Base-by-base conservation (phyloP, 2,888 invertebrate genomes). In the Hydrotaea cyrtoneurina region DNA sequence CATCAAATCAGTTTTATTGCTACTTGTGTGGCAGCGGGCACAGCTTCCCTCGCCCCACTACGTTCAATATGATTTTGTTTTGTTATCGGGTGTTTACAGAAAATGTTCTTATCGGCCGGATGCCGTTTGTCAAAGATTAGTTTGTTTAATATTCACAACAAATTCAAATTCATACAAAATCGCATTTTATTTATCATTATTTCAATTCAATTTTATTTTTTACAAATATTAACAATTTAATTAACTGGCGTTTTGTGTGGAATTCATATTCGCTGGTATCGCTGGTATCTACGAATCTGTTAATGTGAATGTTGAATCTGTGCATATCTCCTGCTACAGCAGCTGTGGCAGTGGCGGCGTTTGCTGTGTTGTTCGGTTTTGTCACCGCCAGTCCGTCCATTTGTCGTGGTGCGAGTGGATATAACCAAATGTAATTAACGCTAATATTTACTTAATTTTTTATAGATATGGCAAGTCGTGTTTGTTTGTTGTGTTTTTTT, bases 141-240 rank as follows among this genome's bases (percentile, higher is more conserved):
- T 72, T 76, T 78, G 43, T 72, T 76, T 78, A 26, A 31, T 46
- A 55, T 55, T 50, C 31, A 39, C 39, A 72, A 76, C 57, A 62
- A 82, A 78, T 80, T 74, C 46, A 2, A 57, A 73, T 69, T 69
- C 46, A 69, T 15, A 19, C 43, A 69, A 69, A 46, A 43, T n/a
- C 4, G 82, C 66, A 62, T 64, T 79, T 75, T 76, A 79, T 73
- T 76, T 84, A 79, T 76, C 73, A 69, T 73, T 69, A 72, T 59
- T 76, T 76, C 66, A 79, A 79, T 79, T 85, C 43, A 15, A 43
- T 75, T 62, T 72, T 66, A 81, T 76, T 53, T 75, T 62, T 72
- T 66, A 81, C 78, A 85, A 81, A 79, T 77, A 85, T 77, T 53
- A 85, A 81, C 82, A 82, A 77, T 85, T 80, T 82, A 79, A 80